Evolutionary conservation across 2,888 invertebrate species (phyloP), one percentile per base, ranked within the genome.

Genomic region (Pseudolycoriella hygida): DNA sequence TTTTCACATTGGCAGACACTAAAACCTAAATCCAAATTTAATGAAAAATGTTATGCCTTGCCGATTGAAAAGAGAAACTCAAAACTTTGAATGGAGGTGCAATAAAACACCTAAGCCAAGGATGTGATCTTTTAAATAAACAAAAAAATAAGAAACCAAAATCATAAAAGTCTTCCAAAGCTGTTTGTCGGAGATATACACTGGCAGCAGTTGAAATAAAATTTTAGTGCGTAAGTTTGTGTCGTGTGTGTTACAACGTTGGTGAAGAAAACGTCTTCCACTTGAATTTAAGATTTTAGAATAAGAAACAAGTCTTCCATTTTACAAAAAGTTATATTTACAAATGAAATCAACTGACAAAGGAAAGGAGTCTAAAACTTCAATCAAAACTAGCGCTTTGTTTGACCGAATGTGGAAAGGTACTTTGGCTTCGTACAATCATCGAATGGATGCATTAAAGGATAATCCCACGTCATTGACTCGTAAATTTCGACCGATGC

Each of bases 111-210:
- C 2, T 32, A 42, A n/a, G 45, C 47, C 40, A 25, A 40, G 6
- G 25, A 45, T 32, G 31, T 20, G 12, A 30, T 30, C 14, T 14
- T 17, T 17, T 10, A 19, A 41, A 30, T 19, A 45, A 41, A 40
- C 10, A 25, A 25, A 8, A n/a, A n/a, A n/a, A n/a, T n/a, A n/a
- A 25, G 25, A 25, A 48, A 52, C 34, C 46, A 53, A 67, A 68
- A 68, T 67, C 68, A 60, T 62, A 60, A 57, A 67, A 62, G 70
- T 70, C 70, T 70, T 70, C 70, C 70, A 67, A 52, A 52, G 39
- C 44, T 34, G 40, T 48, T 49, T 46, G 48, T 8, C 49, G n/a
- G n/a, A 49, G 46, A 45, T 34, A 37, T 34, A 30, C 17, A 12
- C 19, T 47, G 20, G 37, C 19, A 39, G 15, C 39, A 17, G 39